phyloP scores from a whole-genome alignment of 1,140 invertebrate species.

The Chelonus insularis region DNA sequence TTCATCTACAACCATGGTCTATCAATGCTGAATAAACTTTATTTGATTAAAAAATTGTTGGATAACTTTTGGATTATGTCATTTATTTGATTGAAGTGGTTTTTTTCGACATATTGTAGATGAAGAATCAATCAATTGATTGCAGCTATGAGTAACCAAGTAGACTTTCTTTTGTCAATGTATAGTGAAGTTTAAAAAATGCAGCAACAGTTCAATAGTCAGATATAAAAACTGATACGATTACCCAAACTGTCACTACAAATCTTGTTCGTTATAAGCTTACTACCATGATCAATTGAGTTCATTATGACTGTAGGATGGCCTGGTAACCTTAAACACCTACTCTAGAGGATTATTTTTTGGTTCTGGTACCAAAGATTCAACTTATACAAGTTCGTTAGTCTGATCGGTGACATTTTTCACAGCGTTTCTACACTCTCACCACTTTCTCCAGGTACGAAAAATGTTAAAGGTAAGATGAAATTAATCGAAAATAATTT shows the following conservation, averaged over 20 bases:
- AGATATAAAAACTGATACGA: background rate
- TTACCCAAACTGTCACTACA: background rate
- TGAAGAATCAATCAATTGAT: too few relatives aligned
- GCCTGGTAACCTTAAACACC: background rate
- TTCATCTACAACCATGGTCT: too few relatives aligned
- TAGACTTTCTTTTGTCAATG: too few relatives aligned
- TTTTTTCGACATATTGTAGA: too few relatives aligned
- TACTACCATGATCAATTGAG: background rate
- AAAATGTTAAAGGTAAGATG: conserved; percentile 3
- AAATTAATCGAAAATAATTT: conserved; percentile 10
- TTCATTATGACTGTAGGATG: conserved; percentile 1
- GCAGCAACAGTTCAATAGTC: too few relatives aligned
- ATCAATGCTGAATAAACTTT: too few relatives aligned
- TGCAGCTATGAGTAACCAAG: too few relatives aligned
- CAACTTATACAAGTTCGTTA: conserved; percentile 1
- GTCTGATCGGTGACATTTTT: conserved; percentile 2
- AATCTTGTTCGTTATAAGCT: conserved; percentile 9
- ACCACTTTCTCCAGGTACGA: background rate
- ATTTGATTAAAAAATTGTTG: too few relatives aligned
- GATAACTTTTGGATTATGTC: too few relatives aligned
- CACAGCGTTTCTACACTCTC: background rate
- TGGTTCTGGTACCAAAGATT: background rate
- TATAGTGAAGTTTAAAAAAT: too few relatives aligned
- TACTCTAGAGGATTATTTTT: conserved; percentile 1
- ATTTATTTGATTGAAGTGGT: too few relatives aligned